Percentiles rank a stretch among this genome's conserved stretches.
These are phyloP conservation scores for Pomacea maculata DNA, from an alignment of 1,140 invertebrate species.

Conservation along the genomic window DNA sequence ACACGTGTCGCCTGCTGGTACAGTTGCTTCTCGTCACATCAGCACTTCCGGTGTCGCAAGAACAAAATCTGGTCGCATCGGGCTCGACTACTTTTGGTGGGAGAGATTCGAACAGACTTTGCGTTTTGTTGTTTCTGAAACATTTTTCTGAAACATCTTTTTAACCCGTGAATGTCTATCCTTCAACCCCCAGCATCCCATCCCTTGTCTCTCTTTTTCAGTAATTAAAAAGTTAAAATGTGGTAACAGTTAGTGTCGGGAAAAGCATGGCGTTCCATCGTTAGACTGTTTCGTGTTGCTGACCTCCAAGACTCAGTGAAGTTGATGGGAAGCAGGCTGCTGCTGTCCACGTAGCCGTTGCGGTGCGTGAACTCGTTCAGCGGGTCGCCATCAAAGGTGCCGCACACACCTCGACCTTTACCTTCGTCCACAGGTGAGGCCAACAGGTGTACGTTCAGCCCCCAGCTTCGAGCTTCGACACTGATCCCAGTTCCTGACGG, in stretches of 20 bases:
- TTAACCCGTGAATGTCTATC: no score
- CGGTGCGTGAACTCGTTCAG: constrained; percentile 24
- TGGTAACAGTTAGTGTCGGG: no score
- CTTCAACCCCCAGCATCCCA: not conserved
- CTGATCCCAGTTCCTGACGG: constrained; percentile 25
- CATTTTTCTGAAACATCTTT: no score
- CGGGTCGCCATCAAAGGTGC: constrained; percentile 21
- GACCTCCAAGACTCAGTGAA: constrained; percentile 29
- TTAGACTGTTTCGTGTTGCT: not conserved
- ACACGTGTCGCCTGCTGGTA: not conserved
- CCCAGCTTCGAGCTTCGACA: not conserved
- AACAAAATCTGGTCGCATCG: not conserved
- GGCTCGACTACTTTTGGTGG: not conserved
- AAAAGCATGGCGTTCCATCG: no score
- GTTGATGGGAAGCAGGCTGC: not conserved
- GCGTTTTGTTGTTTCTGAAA: constrained; percentile 3
- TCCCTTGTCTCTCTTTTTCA: no score
- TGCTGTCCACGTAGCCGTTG: constrained; percentile 6
- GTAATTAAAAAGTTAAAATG: no score
- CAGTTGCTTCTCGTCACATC: not conserved
- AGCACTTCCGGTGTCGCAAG: not conserved
- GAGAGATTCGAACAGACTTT: not conserved
- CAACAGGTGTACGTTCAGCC: constrained; percentile 14
- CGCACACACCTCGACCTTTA: constrained; percentile 16
- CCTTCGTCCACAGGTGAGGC: constrained; percentile 13